Base-by-base conservation (phyloP, 2,888 invertebrate species). In the Cosmia pyralina region DNA sequence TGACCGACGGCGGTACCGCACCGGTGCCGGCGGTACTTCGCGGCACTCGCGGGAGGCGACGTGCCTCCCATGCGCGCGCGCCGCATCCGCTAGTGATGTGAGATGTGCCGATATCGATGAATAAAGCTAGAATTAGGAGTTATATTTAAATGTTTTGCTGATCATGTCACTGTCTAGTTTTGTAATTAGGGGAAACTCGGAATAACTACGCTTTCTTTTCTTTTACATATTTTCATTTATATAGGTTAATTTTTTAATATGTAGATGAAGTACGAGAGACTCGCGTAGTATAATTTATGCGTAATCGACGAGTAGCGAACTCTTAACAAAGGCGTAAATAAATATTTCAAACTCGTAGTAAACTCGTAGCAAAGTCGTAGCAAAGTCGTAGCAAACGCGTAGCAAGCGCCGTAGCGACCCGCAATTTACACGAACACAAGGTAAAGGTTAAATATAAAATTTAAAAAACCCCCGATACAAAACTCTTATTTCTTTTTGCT, bases 41-140 rank as follows among this genome's bases (percentile, higher is more conserved):
- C 65, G 71, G 78, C 87, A 83, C 89, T 88, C 89, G 86, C 85
- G 91, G 91, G 90, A 89, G 87, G 68, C 81, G 75, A 83, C 91
- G 92, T 92, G 92, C 88, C 86, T 89, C 62, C 74, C 69, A 80
- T 75, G 85, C 91, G 93, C 90, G 83, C 86, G 90, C 90, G 92
- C 86, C 84, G 85, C 89, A 90, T 90, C 91, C 90, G 90, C 85
- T 87, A 85, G 82, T 75, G 72, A 60, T 60, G 78, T 34, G n/a
- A 8, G 1, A 34, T 4, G 2, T 34, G 22, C 62, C 50, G 57
- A 65, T 73, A 19, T 72, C 72, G 63, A 66, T 46, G 13, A 52
- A 7, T 19, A 10, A 34, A 41, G 15, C 55, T 68, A 41, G 41
- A 41, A 41, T 41, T 41, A 8, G 41, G 41, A 41, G 41, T 41